Conservation (phyloP, 2,888 invertebrate genomes). For the Polydrusus pterygomalis region DNA sequence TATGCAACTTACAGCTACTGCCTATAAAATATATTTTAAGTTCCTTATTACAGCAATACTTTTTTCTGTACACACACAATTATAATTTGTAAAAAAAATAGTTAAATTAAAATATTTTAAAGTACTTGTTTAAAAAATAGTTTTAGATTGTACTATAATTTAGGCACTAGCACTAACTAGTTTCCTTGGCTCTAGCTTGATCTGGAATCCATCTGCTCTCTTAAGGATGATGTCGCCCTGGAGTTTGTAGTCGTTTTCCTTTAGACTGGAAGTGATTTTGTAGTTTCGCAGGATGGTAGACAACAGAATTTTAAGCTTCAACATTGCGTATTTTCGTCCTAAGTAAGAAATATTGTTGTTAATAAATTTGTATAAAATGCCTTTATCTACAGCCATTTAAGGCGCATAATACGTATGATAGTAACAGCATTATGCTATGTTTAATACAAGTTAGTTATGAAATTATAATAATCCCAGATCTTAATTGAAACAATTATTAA, state of each 20-base stretch:
- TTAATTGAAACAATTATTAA: too few relatives aligned
- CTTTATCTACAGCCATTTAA: too few relatives aligned
- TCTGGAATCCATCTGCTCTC: slow-evolving; percentile 82
- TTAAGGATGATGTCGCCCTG: slow-evolving; percentile 85
- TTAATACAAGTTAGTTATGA: too few relatives aligned
- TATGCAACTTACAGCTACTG: background rate
- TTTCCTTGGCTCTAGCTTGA: slow-evolving; percentile 81
- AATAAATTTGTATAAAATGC: background rate
- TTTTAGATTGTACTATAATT: background rate
- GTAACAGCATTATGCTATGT: too few relatives aligned
- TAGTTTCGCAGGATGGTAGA: slow-evolving; percentile 83
- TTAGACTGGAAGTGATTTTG: slow-evolving; percentile 78
- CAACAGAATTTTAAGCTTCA: slow-evolving; percentile 83
- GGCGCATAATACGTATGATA: too few relatives aligned
- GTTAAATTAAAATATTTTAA: background rate
- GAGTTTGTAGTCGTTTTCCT: slow-evolving; percentile 80
- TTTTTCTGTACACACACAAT: background rate
- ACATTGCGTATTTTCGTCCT: slow-evolving; percentile 86
- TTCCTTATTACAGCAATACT: background rate
- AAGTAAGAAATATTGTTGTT: slow-evolving; percentile 57
- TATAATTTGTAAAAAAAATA: background rate
- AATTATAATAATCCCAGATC: too few relatives aligned
- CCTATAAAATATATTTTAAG: background rate
- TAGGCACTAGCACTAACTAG: slow-evolving; percentile 18
- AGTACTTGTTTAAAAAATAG: background rate